phyloP scores from a whole-genome alignment of 1,140 invertebrate genomes.

The Amphibalanus amphitrite region DNA sequence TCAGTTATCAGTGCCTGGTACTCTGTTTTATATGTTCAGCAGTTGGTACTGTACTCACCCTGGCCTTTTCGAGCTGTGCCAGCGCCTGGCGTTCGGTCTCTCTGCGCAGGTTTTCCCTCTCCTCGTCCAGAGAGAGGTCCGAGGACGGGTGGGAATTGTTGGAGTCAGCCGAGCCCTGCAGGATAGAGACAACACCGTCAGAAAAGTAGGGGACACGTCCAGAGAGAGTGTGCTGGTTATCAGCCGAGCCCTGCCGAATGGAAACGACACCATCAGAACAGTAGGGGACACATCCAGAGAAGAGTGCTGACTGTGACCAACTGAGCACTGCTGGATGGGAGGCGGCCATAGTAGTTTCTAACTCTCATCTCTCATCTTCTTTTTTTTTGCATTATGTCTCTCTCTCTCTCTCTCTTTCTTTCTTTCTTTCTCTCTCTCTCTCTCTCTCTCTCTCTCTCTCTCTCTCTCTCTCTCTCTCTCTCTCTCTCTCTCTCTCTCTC shows the following conservation, averaged over 20 bases:
- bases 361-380: too few relatives aligned
- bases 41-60: slow-evolving; percentile 38
- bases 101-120: slow-evolving; percentile 86
- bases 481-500: too few relatives aligned
- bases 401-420: neutral
- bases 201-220: neutral
- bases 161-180: slow-evolving; percentile 95
- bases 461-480: too few relatives aligned
- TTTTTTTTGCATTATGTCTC: too few relatives aligned
- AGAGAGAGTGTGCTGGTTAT: neutral
- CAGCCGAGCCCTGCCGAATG: neutral
- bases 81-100: slow-evolving; percentile 96
- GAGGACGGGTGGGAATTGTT: slow-evolving; percentile 98
- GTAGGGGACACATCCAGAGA: too few relatives aligned
- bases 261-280: too few relatives aligned
- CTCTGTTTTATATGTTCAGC: too few relatives aligned
- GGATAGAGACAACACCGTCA: neutral
- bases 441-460: too few relatives aligned
- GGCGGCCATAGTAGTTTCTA: too few relatives aligned
- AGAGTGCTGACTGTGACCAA: too few relatives aligned
- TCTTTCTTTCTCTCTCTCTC: neutral
- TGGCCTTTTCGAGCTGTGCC: slow-evolving; percentile 91
- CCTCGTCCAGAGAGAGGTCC: slow-evolving; percentile 97
- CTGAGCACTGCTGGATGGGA: too few relatives aligned
- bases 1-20: too few relatives aligned